Base-by-base conservation (phyloP, 2,888 invertebrate genomes). In the Drosophila imparisetae region DNA sequence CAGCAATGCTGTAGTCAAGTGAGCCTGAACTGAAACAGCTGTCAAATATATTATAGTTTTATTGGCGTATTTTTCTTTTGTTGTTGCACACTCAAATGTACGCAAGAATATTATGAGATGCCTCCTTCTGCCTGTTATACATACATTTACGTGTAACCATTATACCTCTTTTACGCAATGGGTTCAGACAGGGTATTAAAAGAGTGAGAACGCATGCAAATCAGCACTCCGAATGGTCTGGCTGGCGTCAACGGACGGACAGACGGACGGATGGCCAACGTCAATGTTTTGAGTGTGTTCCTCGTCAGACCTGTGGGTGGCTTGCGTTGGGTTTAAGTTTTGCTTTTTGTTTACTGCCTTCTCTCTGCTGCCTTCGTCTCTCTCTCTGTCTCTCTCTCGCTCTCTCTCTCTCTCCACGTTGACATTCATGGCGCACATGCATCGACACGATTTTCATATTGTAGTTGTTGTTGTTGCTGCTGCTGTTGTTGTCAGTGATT, bases 401-500 rank as follows among this genome's bases (percentile, higher is more conserved):
- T 70, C 78, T 29, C 50, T 30, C 21, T 58, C 32, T 50, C 48
- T 59, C 34, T 74, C 49, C 66, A 72, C 78, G 75, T 83, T 86
- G 81, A 75, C 75, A 81, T 84, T 78, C 85, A 86, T 76, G 75
- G 85, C 66, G 76, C 78, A 84, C 87, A 87, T 83, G 83, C 85
- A 87, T 75, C 71, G 85, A 81, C 87, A 87, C 81, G 82, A 79
- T 87, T 76, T 76, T 85, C 59, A 61, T 68, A 66, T 75, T 64
- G 38, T 15, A 32, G 58, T 15, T 53, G 63, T 27, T 57, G 65
- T 52, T 54, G 59, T 34, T 66, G 50, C 2, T 62, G 42, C 2
- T 45, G 68, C 18, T 38, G 45, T 11, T 40, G 55, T 53, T 57
- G 73, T 67, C 67, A 66, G 66, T 73, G 75, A 81, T 71, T 83